A percentile compares a stretch with the other conserved stretches of the same genome.
Conservation (phyloP, 2,888 invertebrate species). For the Eilema caniola region DNA sequence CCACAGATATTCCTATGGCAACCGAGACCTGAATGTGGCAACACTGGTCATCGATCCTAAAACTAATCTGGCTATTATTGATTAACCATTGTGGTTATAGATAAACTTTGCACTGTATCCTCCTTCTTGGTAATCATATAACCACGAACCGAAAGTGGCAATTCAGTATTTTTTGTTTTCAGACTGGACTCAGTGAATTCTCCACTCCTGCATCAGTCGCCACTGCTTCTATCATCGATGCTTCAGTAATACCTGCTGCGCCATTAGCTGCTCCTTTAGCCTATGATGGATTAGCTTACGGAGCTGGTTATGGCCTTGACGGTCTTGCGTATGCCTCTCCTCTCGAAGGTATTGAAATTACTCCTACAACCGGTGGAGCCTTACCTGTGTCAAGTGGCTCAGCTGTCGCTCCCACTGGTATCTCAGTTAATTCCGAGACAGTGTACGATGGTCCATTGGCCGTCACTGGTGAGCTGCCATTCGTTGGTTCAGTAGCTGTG, state of each 20-base stretch:
- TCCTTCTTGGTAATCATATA: too few species aligned
- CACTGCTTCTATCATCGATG: not conserved
- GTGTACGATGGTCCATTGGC: slow-evolving; percentile 49
- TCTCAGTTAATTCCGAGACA: slow-evolving; percentile 59
- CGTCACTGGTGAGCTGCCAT: slow-evolving; percentile 57
- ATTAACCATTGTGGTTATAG: too few species aligned
- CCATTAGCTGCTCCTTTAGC: not conserved
- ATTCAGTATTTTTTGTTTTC: not conserved
- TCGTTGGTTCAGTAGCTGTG: slow-evolving; percentile 55
- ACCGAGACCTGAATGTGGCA: too few species aligned
- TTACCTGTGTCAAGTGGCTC: slow-evolving; percentile 52
- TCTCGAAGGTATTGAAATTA: slow-evolving; percentile 12
- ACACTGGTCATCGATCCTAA: not conserved
- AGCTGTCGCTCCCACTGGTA: slow-evolving; percentile 50
- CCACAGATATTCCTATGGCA: not conserved
- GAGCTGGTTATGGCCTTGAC: slow-evolving; percentile 2
- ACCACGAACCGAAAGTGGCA: too few species aligned
- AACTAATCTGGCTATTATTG: not conserved
- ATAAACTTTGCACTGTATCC: not conserved
- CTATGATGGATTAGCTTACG: slow-evolving; percentile 2
- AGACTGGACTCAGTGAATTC: slow-evolving; percentile 11
- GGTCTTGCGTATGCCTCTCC: not conserved
- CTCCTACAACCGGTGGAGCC: slow-evolving; percentile 50
- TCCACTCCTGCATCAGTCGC: slow-evolving; percentile 10
- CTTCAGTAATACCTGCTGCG: not conserved